Base-by-base conservation (phyloP, 1,140 invertebrate species). In the Eriosoma lanigerum region DNA sequence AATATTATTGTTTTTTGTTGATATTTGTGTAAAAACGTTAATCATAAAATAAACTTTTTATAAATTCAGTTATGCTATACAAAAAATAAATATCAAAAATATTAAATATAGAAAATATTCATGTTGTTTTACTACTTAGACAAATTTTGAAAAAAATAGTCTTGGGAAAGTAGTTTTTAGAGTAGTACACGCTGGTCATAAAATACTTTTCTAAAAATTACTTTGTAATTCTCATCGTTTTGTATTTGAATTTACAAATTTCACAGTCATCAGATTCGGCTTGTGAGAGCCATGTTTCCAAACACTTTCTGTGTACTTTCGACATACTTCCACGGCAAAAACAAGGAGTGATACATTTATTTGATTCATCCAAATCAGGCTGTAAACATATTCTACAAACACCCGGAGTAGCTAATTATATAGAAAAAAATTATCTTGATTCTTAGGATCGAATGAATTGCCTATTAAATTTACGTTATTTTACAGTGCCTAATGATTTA, bases 271-370 rank as follows among this genome's bases (percentile, higher is more conserved):
- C 86, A 2, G 85, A 86, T 83, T 89, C 88, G 3, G 89, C 87
- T 1, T 87, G 86, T 19, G 89, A 88, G 2, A 91, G 85, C 90
- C 90, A 91, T 81, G 86, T 87, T 83, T 90, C 89, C 13, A 91
- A 84, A 83, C 90, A 91, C 19, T 84, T 85, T 10, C 85, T 82
- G 82, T 91, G 90, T 5, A 90, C 87, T 29, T 87, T 83, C 4
- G 86, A 88, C 72, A 90, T 85, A 8, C 88, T 86, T 6, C 90
- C 90, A 54, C 86, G 84, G 82, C 90, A 91, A 66, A 87, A 84
- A 84, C 90, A 91, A 9, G 89, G 89, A 44, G 89, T 88, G 38
- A 90, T 85, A 29, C 90, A 84, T 80, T 86, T 84, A 78, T 89
- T 89, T 13, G 64, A 70, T 58, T 72, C 83, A 5, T 86, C 88